These are phyloP conservation scores for Perca flavescens DNA, from an alignment of 2,113 vertebrate species.

Conservation along the genomic window DNA sequence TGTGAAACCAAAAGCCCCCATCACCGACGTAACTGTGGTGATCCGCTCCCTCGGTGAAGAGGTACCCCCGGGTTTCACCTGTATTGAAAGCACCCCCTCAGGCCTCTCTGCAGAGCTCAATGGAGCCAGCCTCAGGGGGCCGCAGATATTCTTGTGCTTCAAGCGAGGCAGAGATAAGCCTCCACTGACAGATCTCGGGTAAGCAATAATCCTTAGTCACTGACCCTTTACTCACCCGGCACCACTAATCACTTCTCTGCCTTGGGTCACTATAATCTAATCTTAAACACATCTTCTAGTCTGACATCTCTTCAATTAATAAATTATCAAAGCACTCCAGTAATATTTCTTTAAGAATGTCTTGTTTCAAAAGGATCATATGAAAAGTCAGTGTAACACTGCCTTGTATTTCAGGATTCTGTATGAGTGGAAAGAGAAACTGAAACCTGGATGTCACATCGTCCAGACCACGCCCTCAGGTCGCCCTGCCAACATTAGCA, in stretches of 20 bases:
- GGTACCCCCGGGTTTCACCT: slow-evolving; percentile 91
- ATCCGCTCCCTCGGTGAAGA: slow-evolving; percentile 96
- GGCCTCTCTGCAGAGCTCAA: slow-evolving; percentile 97
- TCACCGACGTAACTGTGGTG: slow-evolving; percentile 96
- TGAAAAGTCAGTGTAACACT: background rate
- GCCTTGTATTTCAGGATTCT: slow-evolving; percentile 85
- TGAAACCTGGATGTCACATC: slow-evolving; percentile 96
- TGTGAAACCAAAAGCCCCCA: slow-evolving; percentile 92
- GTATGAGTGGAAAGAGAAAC: slow-evolving; percentile 97
- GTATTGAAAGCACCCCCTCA: slow-evolving; percentile 93
- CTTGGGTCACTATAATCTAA: slow-evolving; percentile 64
- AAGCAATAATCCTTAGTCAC: slow-evolving; percentile 81
- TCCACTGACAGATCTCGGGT: slow-evolving; percentile 98
- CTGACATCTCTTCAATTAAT: slow-evolving; percentile 31
- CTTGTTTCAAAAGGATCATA: background rate
- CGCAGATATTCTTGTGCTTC: slow-evolving; percentile 96
- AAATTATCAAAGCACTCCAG: slow-evolving; percentile 12
- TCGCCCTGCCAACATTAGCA: slow-evolving; percentile 94
- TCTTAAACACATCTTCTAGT: slow-evolving; percentile 49
- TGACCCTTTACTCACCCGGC: slow-evolving; percentile 67
- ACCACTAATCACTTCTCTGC: slow-evolving; percentile 67
- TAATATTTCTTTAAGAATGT: background rate
- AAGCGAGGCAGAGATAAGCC: slow-evolving; percentile 96
- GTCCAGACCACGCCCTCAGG: slow-evolving; percentile 95
- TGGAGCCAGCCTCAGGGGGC: slow-evolving; percentile 94